Conservation (phyloP, 2,888 invertebrate species). For the Trachelus stipa region DNA sequence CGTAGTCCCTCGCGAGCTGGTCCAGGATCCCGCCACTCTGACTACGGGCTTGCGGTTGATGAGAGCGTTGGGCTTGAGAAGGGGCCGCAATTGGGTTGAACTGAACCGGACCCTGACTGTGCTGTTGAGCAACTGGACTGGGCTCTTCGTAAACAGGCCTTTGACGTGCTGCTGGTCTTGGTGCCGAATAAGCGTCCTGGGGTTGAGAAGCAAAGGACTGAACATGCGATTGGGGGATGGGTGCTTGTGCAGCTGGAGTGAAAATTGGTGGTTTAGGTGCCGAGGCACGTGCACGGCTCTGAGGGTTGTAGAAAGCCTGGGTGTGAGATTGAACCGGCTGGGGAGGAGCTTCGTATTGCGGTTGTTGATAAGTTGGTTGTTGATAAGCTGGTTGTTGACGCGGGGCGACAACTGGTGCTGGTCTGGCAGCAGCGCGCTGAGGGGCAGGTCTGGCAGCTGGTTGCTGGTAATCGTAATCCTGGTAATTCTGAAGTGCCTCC, state of each 20-base stretch:
- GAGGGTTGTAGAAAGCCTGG: slow-evolving; percentile 55
- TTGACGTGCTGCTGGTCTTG: slow-evolving; percentile 48
- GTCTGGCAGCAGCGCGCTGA: slow-evolving; percentile 55
- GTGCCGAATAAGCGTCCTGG: slow-evolving; percentile 32
- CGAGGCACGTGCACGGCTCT: background rate
- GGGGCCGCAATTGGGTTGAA: slow-evolving; percentile 59
- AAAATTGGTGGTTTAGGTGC: slow-evolving; percentile 44
- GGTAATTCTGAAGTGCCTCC: slow-evolving; percentile 44
- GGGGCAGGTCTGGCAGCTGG: slow-evolving; percentile 45
- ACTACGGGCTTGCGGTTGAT: slow-evolving; percentile 58
- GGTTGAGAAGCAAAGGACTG: slow-evolving; percentile 45
- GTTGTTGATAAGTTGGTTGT: slow-evolving; percentile 32
- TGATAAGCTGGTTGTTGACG: slow-evolving; percentile 55
- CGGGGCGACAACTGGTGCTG: slow-evolving; percentile 39
- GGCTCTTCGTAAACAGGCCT: slow-evolving; percentile 46
- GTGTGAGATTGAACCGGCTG: slow-evolving; percentile 40
- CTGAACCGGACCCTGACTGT: slow-evolving; percentile 61
- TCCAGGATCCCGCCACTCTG: slow-evolving; percentile 76
- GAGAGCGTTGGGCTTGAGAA: slow-evolving; percentile 44
- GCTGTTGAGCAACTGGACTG: slow-evolving; percentile 49
- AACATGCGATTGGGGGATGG: slow-evolving; percentile 52
- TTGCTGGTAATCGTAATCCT: slow-evolving; percentile 50
- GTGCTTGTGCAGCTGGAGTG: slow-evolving; percentile 48
- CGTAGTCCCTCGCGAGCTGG: slow-evolving; percentile 84
- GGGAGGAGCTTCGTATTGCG: slow-evolving; percentile 27